These are phyloP conservation scores for Sminthurinus aureus DNA, from an alignment of 2,888 invertebrate genomes.

Conservation along the genomic window DNA sequence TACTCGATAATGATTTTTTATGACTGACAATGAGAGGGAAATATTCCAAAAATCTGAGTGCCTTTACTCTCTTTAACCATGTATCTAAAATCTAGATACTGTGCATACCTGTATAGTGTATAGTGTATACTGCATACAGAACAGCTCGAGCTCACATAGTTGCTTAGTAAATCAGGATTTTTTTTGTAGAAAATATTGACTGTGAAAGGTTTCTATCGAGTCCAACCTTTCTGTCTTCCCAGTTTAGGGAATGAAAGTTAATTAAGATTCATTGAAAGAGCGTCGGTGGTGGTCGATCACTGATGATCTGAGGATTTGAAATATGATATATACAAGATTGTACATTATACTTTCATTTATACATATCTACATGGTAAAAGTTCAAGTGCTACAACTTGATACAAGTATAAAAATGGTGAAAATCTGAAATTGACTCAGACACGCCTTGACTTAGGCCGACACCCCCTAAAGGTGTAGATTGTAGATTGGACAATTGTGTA, in stretches of 20 bases:
- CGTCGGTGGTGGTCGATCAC: constrained; percentile 42
- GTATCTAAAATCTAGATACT: neutral
- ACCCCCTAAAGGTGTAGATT: constrained; percentile 32
- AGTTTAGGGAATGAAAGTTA: constrained; percentile 32
- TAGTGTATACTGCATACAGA: neutral
- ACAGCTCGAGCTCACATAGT: neutral
- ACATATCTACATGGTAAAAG: too few relatives aligned
- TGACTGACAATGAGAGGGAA: too few relatives aligned
- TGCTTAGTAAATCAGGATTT: constrained; percentile 32
- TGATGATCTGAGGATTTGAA: constrained; percentile 42
- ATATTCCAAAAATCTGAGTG: too few relatives aligned
- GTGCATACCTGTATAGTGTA: too few relatives aligned
- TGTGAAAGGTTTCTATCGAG: constrained; percentile 32
- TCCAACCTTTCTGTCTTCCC: constrained; percentile 35
- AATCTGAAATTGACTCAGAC: constrained; percentile 37
- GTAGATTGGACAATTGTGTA: neutral
- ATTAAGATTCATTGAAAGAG: constrained; percentile 41
- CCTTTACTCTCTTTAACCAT: too few relatives aligned
- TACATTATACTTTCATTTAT: neutral
- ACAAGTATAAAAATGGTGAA: constrained; percentile 34
- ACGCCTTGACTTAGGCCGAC: constrained; percentile 37
- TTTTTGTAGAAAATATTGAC: constrained; percentile 38
- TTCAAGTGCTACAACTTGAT: too few relatives aligned
- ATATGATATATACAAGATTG: constrained; percentile 32
- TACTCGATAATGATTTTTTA: too few relatives aligned